phyloP scores from a whole-genome alignment of 2,888 invertebrate species.

The Aethes cnicana region DNA sequence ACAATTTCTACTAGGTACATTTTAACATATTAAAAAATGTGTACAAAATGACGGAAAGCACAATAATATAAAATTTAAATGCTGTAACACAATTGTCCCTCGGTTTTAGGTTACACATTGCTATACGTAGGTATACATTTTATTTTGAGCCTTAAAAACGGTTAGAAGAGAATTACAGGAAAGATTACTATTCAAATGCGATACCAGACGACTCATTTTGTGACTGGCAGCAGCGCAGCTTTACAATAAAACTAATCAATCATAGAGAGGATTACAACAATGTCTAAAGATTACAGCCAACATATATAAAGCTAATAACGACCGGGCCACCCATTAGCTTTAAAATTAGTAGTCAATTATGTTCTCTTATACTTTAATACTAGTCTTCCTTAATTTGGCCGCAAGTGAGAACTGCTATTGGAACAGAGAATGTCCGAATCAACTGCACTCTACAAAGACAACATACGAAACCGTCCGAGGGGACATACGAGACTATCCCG shows the following conservation, averaged over 20 bases:
- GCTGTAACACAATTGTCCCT: background rate
- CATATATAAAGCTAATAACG: background rate
- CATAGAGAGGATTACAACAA: conserved; percentile 3
- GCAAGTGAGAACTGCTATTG: conserved; percentile 28
- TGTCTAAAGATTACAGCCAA: background rate
- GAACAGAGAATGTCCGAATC: conserved; percentile 33
- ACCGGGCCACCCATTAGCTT: background rate
- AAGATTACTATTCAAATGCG: too few species aligned
- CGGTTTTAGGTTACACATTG: too few species aligned
- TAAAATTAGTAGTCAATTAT: background rate
- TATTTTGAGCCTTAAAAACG: too few species aligned
- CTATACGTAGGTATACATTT: too few species aligned
- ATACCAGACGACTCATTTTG: too few species aligned
- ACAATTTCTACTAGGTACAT: too few species aligned
- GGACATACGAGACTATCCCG: conserved; percentile 32
- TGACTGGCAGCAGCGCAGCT: too few species aligned
- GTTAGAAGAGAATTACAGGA: too few species aligned
- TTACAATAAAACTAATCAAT: conserved; percentile 2
- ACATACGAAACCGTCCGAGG: conserved; percentile 36
- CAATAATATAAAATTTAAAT: background rate
- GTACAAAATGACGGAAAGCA: background rate
- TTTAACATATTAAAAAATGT: too few species aligned
- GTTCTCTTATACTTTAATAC: conserved; percentile 5
- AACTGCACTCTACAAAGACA: conserved; percentile 35
- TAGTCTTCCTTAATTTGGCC: background rate